Evolutionary conservation across 2,888 invertebrate genomes (phyloP), one percentile per base, ranked within the genome.

Genomic region (Ectemnius cavifrons): DNA sequence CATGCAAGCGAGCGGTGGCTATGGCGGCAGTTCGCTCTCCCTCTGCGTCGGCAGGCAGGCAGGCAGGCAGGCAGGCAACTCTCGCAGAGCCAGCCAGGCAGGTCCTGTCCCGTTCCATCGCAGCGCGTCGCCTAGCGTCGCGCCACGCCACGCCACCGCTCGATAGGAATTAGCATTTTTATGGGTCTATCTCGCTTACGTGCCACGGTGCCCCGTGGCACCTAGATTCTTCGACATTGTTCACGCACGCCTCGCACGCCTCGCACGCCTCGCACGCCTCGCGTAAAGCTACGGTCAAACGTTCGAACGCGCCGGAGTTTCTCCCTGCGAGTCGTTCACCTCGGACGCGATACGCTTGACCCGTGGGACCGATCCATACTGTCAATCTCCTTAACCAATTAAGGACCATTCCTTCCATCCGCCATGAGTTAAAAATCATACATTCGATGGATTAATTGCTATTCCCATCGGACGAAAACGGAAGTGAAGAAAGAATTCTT

Each of bases 141-240:
- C 74, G 74, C 77, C 80, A 78, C 81, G 82, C 79, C 52, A n/a
- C 52, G 52, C 16, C 52, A 67, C 86, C 89, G 90, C 87, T 91
- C 90, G 90, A 91, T 90, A 89, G 88, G 87, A 89, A 91, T 90
- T 91, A 90, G 90, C 91, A 90, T 91, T 90, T 91, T 90, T 91
- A 90, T 91, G 90, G 91, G 90, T 90, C 90, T 90, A 90, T 90
- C 90, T 88, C 88, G 88, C 88, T 89, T 89, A 89, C 88, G 87
- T 86, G 86, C 84, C 82, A 87, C 86, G 80, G 81, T 86, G 87
- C 86, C 85, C 85, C 85, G 86, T 87, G 85, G 82, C 87, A 87
- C 88, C 87, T 87, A 85, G 86, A 87, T 89, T 87, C 88, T 85
- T 88, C 85, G 84, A 78, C 83, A 83, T 84, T 84, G 87, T 86